Conservation (phyloP, 2,888 invertebrate genomes). For the Hecatera dysodea region DNA sequence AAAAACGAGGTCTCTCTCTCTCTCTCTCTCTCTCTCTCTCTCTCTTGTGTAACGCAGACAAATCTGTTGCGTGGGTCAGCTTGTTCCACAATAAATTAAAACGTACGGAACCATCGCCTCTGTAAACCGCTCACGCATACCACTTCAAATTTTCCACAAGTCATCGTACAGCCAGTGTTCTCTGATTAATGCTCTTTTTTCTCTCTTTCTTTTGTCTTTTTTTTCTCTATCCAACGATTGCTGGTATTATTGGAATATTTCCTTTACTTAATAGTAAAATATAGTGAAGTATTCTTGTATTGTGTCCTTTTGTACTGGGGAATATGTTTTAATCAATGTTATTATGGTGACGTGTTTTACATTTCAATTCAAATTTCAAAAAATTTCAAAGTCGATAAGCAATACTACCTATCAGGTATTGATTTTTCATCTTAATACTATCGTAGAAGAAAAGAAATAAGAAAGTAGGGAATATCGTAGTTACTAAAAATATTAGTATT, state of each 20-base stretch:
- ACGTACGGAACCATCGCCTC: constrained; percentile 20
- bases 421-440: too few species aligned
- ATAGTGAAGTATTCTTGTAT: constrained; percentile 25
- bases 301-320: constrained; percentile 13
- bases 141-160: constrained; percentile 80
- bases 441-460: too few species aligned
- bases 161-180: constrained; percentile 84
- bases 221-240: constrained; percentile 66
- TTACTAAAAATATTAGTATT: too few species aligned
- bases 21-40: too few species aligned
- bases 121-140: constrained; percentile 34
- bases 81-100: background rate
- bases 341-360: background rate
- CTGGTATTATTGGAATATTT: constrained; percentile 64
- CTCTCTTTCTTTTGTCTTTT: constrained; percentile 67
- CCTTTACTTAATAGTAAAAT: constrained; percentile 31
- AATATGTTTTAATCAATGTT: constrained; percentile 48
- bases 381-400: too few species aligned
- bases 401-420: too few species aligned
- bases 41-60: too few species aligned
- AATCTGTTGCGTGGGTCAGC: too few species aligned
- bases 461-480: too few species aligned
- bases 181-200: constrained; percentile 83
- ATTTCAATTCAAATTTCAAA: background rate
- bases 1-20: too few species aligned